Conservation (phyloP, 2,797 vertebrate species). For the Orestias chungarensis region DNA sequence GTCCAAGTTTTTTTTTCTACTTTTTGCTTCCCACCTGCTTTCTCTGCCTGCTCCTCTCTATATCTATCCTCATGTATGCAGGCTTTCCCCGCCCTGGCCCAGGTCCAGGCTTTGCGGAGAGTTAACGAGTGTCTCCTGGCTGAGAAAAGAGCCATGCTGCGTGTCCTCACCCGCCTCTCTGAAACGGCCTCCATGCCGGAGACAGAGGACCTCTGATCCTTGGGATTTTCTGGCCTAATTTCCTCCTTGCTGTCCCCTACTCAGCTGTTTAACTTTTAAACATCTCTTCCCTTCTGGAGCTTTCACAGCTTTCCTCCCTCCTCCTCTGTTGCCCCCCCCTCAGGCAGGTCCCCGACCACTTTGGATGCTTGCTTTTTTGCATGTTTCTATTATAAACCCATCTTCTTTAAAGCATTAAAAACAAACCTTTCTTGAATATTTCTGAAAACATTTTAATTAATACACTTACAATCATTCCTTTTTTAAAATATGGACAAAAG, state of each 20-base stretch:
- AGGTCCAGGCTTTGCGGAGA: conserved; percentile 89
- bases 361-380: conserved; percentile 24
- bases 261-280: conserved; percentile 53
- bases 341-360: conserved; percentile 86
- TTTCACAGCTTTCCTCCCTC: conserved; percentile 61
- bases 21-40: conserved; percentile 51
- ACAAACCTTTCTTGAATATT: conserved; percentile 6
- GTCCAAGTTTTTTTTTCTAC: conserved; percentile 34
- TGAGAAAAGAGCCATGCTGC: conserved; percentile 94
- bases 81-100: conserved; percentile 91
- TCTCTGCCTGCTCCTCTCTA: conserved; percentile 53
- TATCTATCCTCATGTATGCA: conserved; percentile 81
- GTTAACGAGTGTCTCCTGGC: conserved; percentile 90
- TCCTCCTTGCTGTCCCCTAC: conserved; percentile 53
- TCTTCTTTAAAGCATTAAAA: conserved; percentile 16
- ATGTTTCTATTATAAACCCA: conserved; percentile 21
- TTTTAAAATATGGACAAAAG: too few species aligned
- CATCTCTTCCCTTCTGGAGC: conserved; percentile 73
- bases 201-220: conserved; percentile 91
- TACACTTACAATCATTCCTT: too few species aligned
- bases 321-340: conserved; percentile 79
- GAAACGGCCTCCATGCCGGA: conserved; percentile 86
- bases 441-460: too few species aligned
- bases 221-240: conserved; percentile 49
- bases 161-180: conserved; percentile 88